Evolutionary conservation across 2,113 vertebrate genomes (phyloP).

Genomic region (Actenoides hombroni): DNA sequence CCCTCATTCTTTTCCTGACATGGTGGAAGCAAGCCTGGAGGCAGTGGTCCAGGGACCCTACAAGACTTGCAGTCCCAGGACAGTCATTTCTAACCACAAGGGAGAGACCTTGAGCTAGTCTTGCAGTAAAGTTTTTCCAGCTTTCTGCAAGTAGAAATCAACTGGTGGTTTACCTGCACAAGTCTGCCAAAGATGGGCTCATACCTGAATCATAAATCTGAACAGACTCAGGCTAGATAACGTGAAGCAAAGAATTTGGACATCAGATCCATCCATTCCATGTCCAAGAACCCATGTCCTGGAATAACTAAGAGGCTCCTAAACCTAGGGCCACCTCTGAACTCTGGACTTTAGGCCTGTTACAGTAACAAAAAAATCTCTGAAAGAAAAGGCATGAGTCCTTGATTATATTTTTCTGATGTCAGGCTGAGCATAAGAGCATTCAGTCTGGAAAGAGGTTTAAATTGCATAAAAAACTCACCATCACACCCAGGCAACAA

Average conservation of each 20-base stretch:
- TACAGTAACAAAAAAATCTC: not conserved
- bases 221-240: not conserved
- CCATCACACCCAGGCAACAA: not conserved
- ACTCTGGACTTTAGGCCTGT: not conserved
- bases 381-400: not conserved
- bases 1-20: not conserved
- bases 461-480: not conserved
- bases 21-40: not conserved
- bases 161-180: not conserved
- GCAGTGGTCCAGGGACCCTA: not conserved
- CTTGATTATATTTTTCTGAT: not conserved
- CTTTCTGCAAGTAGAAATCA: not conserved
- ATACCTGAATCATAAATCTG: not conserved
- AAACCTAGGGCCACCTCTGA: not conserved
- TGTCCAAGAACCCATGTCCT: not conserved
- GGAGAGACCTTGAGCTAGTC: conserved; percentile 42
- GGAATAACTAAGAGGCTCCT: not conserved
- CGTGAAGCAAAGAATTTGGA: not conserved
- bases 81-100: conserved; percentile 21
- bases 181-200: not conserved
- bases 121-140: not conserved
- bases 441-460: not conserved
- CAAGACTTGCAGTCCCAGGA: not conserved
- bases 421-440: not conserved
- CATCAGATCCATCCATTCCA: not conserved